Evolutionary conservation across 2,888 invertebrate genomes (phyloP).

Genomic region (Stegophylla sp.): DNA sequence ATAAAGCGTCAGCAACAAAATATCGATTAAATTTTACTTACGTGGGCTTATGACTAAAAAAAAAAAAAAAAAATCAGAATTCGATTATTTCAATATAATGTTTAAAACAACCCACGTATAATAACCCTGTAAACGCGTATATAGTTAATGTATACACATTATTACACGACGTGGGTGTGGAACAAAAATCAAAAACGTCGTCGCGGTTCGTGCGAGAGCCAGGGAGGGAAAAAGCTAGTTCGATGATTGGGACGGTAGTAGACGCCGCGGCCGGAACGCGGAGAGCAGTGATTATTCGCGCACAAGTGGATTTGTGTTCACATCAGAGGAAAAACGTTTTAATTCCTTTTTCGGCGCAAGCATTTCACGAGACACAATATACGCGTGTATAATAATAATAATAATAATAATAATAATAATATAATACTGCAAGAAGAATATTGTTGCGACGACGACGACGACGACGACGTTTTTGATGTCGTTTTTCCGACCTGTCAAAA

Average conservation of each 20-base stretch:
- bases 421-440: not conserved
- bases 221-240: not conserved
- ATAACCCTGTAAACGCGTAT: too few relatives aligned
- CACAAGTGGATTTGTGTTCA: constrained; percentile 31
- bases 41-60: too few relatives aligned
- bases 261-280: not conserved
- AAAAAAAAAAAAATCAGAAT: too few relatives aligned
- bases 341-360: constrained; percentile 22
- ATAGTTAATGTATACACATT: too few relatives aligned
- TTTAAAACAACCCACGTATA: too few relatives aligned
- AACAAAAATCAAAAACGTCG: not conserved
- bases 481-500: constrained; percentile 54
- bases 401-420: constrained; percentile 7
- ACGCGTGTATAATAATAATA: too few relatives aligned
- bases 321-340: constrained; percentile 38
- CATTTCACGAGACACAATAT: not conserved
- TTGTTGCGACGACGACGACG: constrained; percentile 5
- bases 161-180: not conserved
- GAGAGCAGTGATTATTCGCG: not conserved
- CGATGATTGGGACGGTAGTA: not conserved
- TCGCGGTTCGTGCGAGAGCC: not conserved
- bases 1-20: too few relatives aligned
- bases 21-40: too few relatives aligned
- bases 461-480: constrained; percentile 19
- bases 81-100: too few relatives aligned